Evolutionary conservation across 2,888 invertebrate species (phyloP).

Genomic region (Lordiphosa fenestrarum): DNA sequence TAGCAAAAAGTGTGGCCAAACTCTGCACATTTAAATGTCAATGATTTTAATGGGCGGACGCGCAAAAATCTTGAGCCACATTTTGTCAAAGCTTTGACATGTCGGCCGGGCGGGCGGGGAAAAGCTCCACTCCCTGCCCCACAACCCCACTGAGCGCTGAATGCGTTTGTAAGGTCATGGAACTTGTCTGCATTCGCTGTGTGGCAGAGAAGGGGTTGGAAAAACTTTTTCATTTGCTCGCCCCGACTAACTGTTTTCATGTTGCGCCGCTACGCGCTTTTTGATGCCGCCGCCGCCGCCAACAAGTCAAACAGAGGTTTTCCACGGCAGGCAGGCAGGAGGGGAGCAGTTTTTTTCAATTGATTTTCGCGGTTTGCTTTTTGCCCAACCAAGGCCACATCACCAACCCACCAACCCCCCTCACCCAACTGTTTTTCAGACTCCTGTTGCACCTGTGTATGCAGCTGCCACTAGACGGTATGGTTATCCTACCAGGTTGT

Average conservation of each 20-base stretch:
- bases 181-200: constrained; percentile 76
- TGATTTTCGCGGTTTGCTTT: constrained; percentile 71
- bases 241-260: constrained; percentile 67
- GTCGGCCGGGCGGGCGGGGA: constrained; percentile 1
- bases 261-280: constrained; percentile 74
- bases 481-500: constrained; percentile 23
- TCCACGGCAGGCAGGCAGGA: neutral
- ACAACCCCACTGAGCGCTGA: constrained; percentile 37
- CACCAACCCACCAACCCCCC: neutral
- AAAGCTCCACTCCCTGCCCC: constrained; percentile 19
- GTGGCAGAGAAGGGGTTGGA: constrained; percentile 9
- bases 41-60: constrained; percentile 75
- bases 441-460: constrained; percentile 57
- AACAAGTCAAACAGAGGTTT: constrained; percentile 61
- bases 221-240: constrained; percentile 58
- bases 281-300: constrained; percentile 48
- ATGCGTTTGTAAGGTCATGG: constrained; percentile 79
- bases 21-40: constrained; percentile 71
- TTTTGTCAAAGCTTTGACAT: constrained; percentile 33
- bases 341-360: constrained; percentile 61
- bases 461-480: constrained; percentile 14
- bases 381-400: constrained; percentile 54
- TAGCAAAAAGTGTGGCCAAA: constrained; percentile 55
- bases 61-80: constrained; percentile 68
- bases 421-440: constrained; percentile 21